Base-by-base conservation (phyloP, 2,888 invertebrate genomes). In the Scaptomyza parva region DNA sequence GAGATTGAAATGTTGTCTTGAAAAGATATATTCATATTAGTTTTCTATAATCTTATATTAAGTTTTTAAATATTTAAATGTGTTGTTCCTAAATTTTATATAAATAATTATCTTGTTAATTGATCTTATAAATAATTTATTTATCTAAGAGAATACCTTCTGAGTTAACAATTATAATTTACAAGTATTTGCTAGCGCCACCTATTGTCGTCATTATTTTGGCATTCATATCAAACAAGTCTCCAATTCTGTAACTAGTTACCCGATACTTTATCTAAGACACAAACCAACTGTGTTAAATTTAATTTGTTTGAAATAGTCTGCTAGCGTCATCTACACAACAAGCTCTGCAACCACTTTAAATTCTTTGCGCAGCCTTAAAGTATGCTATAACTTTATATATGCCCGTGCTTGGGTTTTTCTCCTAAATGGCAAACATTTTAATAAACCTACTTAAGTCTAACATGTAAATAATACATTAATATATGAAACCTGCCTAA, bases 271-370 rank as follows among this genome's bases (percentile, higher is more conserved):
- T 8, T 1, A 8, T 63, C 43, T 3, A 9, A 72, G 74, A 22
- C 47, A 1, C 64, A 55, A 55, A 74, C 75, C 75, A 6, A 2
- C 2, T 0, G 17, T 30, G 74, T 54, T 51, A 45, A 37, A 37
- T 17, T 24, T 28, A 2, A 2, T 30, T n/a, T 14, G 12, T 30
- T 17, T 5, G 22, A 18, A 12, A 0, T 5, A n/a, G 2, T 0
- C 7, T 2, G 9, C 17, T 51, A 1, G 74, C 74, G 74, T 71
- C 74, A 67, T 40, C 74, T 74, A 18, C 17, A 22, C n/a, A 17
- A 2, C 11, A 1, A 6, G 0, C 8, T 3, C 0, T 0, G 7
- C 7, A 53, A 26, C 3, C 20, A 18, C 3, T 17, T 57, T 60
- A 40, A 54, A 44, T 48, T 65, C 26, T 26, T 28, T 57, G 71